These are phyloP conservation scores for Microcebus tavaratra DNA, from an alignment of 2,113 vertebrate species.

Conservation along the genomic window DNA sequence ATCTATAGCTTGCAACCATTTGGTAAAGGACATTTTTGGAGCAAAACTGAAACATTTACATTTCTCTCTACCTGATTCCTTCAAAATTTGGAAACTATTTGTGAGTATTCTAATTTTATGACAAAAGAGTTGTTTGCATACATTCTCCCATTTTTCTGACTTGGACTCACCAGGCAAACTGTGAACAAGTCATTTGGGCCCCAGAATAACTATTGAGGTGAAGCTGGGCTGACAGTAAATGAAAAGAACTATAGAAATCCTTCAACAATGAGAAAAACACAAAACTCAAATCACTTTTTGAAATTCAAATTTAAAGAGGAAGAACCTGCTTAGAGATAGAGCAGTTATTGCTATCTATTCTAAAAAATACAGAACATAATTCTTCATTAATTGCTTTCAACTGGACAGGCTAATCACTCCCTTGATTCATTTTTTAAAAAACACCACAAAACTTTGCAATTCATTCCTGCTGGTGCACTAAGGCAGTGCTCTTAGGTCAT, in stretches of 20 bases:
- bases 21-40: background rate
- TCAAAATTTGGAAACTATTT: background rate
- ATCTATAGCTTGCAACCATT: background rate
- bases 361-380: background rate
- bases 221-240: background rate
- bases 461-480: background rate
- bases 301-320: background rate
- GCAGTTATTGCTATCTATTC: background rate
- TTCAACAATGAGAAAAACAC: background rate
- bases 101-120: background rate
- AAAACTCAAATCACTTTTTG: background rate
- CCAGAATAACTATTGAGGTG: background rate
- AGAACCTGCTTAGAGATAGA: background rate
- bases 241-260: background rate
- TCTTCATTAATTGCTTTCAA: constrained; percentile 36
- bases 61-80: background rate
- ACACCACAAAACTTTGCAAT: background rate
- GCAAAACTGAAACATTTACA: background rate
- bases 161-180: background rate
- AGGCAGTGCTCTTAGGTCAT: background rate
- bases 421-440: background rate
- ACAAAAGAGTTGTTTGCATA: too few relatives aligned
- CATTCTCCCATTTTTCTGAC: background rate
- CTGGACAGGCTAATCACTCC: background rate
- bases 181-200: background rate